Evolutionary conservation across 1,140 invertebrate species (phyloP).

Genomic region (Leptinotarsa undecemlineata): DNA sequence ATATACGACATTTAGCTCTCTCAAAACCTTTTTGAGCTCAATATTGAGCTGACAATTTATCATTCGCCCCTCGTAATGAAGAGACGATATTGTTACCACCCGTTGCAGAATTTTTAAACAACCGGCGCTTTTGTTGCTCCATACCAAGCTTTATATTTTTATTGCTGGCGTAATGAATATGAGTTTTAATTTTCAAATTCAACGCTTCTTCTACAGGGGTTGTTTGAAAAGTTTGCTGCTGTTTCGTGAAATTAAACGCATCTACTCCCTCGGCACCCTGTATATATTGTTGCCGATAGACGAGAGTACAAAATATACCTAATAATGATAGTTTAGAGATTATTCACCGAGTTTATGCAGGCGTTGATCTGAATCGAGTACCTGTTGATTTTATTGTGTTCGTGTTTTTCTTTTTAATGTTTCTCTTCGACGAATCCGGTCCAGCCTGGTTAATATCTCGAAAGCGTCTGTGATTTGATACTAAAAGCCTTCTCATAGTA

Average conservation of each 20-base stretch:
- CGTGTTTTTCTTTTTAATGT: neutral
- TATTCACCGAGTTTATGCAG: neutral
- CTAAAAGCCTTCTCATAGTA: conserved; percentile 27
- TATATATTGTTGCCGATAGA: neutral
- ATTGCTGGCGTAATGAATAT: too few relatives aligned
- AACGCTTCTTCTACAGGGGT: neutral
- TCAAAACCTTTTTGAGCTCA: too few relatives aligned
- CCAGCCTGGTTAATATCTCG: conserved; percentile 23
- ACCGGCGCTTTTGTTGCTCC: too few relatives aligned
- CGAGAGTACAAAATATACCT: neutral
- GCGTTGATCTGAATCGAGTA: neutral
- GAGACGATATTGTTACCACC: too few relatives aligned
- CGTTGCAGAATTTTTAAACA: too few relatives aligned
- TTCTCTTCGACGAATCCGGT: neutral
- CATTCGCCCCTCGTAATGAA: too few relatives aligned
- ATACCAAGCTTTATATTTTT: too few relatives aligned
- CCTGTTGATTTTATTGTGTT: neutral
- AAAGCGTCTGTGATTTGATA: conserved; percentile 30
- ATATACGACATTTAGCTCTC: too few relatives aligned
- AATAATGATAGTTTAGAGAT: neutral
- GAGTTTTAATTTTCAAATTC: too few relatives aligned
- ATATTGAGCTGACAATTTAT: too few relatives aligned
- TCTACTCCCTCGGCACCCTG: neutral
- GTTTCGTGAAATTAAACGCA: neutral
- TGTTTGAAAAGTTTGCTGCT: neutral